Evolutionary conservation across 2,797 vertebrate genomes (phyloP).

Genomic region (Cephalopachus bancanus): DNA sequence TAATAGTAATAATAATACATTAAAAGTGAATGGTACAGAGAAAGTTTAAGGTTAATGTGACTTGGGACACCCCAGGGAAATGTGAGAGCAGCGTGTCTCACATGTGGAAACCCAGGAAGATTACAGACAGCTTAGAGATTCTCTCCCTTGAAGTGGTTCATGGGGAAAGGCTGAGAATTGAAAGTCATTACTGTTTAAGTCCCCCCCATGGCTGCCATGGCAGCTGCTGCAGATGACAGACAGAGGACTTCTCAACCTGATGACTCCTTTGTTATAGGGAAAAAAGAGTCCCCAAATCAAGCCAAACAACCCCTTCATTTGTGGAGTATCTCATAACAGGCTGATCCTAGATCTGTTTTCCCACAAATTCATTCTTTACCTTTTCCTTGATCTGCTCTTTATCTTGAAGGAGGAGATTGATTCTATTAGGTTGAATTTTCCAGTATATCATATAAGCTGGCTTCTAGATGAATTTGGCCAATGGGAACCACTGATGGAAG

Average conservation of each 20-base stretch:
- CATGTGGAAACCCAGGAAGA: background rate
- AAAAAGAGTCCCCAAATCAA: background rate
- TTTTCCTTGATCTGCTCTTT: background rate
- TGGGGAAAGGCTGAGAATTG: background rate
- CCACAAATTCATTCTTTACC: background rate
- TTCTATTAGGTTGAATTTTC: background rate
- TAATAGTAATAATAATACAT: too few relatives aligned
- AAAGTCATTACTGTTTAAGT: background rate
- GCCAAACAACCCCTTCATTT: background rate
- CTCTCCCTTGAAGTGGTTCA: background rate
- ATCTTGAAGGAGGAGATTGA: background rate
- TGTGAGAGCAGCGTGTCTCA: background rate
- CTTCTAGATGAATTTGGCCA: background rate
- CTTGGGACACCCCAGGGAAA: background rate
- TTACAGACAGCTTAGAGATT: background rate
- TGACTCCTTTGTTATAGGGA: background rate
- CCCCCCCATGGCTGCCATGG: background rate
- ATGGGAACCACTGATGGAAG: background rate
- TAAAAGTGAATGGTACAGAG: background rate
- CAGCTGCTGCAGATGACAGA: background rate
- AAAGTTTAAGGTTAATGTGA: background rate
- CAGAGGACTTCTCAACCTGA: background rate
- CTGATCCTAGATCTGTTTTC: background rate
- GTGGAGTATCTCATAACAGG: background rate
- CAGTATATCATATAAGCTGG: background rate